Conservation (phyloP, 2,797 vertebrate species). For the Cercopithecus petaurista region DNA sequence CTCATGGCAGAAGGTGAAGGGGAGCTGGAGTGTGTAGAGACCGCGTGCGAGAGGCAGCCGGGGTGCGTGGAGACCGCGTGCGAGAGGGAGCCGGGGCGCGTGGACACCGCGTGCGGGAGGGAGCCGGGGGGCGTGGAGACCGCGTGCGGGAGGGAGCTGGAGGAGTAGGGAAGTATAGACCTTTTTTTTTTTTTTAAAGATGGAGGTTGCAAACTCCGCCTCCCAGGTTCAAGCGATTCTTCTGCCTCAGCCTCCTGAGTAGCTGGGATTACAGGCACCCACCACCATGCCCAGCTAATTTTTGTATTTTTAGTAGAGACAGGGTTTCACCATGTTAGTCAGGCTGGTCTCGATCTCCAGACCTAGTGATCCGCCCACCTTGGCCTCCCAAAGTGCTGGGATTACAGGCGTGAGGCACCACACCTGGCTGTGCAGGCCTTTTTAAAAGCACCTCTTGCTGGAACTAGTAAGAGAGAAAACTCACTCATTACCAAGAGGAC, state of each 20-base stretch:
- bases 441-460: not conserved
- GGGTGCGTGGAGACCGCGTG: too few species aligned
- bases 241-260: too few species aligned
- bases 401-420: not conserved
- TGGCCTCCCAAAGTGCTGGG: too few species aligned
- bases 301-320: too few species aligned
- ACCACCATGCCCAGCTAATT: rapidly evolving
- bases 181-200: not conserved
- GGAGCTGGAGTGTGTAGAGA: not conserved
- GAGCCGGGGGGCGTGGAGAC: not conserved
- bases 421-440: not conserved
- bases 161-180: too few species aligned
- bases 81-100: not conserved
- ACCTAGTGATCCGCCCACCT: too few species aligned
- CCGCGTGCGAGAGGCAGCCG: not conserved
- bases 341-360: too few species aligned
- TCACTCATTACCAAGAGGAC: not conserved
- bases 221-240: too few species aligned
- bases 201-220: too few species aligned
- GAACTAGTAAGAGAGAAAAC: not conserved
- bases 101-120: not conserved
- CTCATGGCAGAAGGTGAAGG: not conserved
- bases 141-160: not conserved
- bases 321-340: too few species aligned
- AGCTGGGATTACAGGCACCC: too few species aligned